phyloP scores from a whole-genome alignment of 2,797 vertebrate species.

The Siniperca undulata region DNA sequence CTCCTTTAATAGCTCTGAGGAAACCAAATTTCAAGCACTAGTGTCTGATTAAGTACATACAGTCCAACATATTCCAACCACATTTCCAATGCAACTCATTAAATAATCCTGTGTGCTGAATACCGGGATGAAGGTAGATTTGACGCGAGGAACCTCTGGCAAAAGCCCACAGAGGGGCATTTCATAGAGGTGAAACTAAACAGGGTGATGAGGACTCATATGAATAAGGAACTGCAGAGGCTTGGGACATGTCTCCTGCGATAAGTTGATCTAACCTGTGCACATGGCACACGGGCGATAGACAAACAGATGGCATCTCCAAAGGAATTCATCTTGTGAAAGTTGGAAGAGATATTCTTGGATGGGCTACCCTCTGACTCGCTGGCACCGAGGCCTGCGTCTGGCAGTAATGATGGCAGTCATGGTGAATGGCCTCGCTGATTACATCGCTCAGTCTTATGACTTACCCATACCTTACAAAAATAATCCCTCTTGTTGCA shows the following conservation, averaged over 20 bases:
- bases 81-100: constrained; percentile 17
- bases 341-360: constrained; percentile 77
- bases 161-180: constrained; percentile 16
- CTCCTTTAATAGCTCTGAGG: background rate
- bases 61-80: background rate
- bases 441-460: constrained; percentile 61
- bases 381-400: constrained; percentile 65
- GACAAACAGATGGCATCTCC: constrained; percentile 82
- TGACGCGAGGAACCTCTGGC: background rate
- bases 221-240: constrained; percentile 46
- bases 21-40: constrained; percentile 17
- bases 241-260: constrained; percentile 56
- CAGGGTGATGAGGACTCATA: constrained; percentile 13
- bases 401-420: constrained; percentile 67
- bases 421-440: constrained; percentile 63
- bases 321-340: constrained; percentile 72
- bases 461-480: constrained; percentile 42
- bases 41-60: background rate
- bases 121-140: constrained; percentile 20
- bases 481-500: constrained; percentile 12
- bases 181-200: constrained; percentile 16
- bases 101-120: constrained; percentile 26
- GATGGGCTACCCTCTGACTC: constrained; percentile 73
- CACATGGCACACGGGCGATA: constrained; percentile 61
- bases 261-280: constrained; percentile 64